phyloP scores from a whole-genome alignment of 2,888 invertebrate genomes.

The Nipponacmea schrenckii region DNA sequence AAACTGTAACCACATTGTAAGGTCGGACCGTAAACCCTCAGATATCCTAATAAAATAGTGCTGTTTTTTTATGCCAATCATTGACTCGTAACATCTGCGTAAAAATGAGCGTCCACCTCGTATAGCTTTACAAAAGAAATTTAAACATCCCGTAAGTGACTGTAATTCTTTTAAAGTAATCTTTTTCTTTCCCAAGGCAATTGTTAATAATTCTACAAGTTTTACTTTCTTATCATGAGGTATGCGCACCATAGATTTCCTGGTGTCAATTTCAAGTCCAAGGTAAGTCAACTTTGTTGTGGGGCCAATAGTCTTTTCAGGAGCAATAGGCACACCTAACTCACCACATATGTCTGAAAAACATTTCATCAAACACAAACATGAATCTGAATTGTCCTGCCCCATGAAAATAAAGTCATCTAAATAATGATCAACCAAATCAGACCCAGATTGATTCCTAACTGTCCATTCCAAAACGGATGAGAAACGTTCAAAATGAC shows the following conservation, averaged over 20 bases:
- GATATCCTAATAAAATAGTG: constrained; percentile 14
- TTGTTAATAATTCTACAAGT: background rate
- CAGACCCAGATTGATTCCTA: background rate
- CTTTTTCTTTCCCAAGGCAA: background rate
- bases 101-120: constrained; percentile 17
- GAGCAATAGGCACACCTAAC: background rate
- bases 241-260: background rate
- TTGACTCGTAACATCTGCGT: constrained; percentile 21
- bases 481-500: background rate
- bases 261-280: constrained; percentile 13
- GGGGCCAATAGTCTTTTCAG: background rate
- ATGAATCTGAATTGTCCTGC: background rate
- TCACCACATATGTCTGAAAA: background rate
- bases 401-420: constrained; percentile 3
- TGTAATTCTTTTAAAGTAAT: constrained; percentile 3
- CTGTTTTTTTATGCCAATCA: constrained; percentile 17
- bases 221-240: constrained; percentile 1
- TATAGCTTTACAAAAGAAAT: constrained; percentile 18
- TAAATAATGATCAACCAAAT: background rate
- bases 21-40: constrained; percentile 12
- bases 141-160: background rate
- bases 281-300: constrained; percentile 7
- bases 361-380: background rate
- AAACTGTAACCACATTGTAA: constrained; percentile 17
- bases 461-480: background rate